phyloP scores from a whole-genome alignment of 1,140 invertebrate species.

The Tetragonula clypearis region DNA sequence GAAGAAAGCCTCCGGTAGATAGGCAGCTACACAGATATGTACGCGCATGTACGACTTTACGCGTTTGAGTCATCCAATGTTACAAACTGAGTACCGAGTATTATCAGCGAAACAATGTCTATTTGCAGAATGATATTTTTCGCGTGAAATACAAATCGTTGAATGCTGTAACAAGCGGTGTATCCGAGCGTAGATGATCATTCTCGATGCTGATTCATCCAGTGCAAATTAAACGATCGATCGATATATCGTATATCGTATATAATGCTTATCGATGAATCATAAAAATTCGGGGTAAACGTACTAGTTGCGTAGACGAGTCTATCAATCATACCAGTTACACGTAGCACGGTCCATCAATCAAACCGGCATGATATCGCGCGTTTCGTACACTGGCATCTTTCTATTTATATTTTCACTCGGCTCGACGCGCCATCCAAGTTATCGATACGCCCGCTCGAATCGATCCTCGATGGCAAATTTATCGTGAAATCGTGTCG shows the following conservation, averaged over 20 bases:
- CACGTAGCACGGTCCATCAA: constrained; percentile 35
- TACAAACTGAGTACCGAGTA: neutral
- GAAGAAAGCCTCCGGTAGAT: neutral
- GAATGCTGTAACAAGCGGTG: neutral
- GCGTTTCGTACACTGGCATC: neutral
- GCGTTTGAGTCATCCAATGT: neutral
- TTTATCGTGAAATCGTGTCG: constrained; percentile 35
- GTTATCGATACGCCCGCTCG: neutral
- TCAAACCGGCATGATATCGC: constrained; percentile 17
- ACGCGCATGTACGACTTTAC: too few species aligned
- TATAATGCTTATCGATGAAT: constrained; percentile 45
- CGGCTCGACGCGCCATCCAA: neutral
- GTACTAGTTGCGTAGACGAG: constrained; percentile 31
- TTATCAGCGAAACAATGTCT: neutral
- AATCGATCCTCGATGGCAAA: constrained; percentile 26
- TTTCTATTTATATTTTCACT: constrained; percentile 46
- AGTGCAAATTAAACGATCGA: constrained; percentile 50
- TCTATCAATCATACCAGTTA: constrained; percentile 43
- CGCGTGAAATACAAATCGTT: neutral
- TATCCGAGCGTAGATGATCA: constrained; percentile 18
- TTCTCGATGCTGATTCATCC: constrained; percentile 35
- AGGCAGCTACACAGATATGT: too few species aligned
- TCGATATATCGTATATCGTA: constrained; percentile 18
- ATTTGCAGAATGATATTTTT: neutral
- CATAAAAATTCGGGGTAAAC: constrained; percentile 46